Conservation (phyloP, 2,888 invertebrate genomes). For the Capitulum mitella region DNA sequence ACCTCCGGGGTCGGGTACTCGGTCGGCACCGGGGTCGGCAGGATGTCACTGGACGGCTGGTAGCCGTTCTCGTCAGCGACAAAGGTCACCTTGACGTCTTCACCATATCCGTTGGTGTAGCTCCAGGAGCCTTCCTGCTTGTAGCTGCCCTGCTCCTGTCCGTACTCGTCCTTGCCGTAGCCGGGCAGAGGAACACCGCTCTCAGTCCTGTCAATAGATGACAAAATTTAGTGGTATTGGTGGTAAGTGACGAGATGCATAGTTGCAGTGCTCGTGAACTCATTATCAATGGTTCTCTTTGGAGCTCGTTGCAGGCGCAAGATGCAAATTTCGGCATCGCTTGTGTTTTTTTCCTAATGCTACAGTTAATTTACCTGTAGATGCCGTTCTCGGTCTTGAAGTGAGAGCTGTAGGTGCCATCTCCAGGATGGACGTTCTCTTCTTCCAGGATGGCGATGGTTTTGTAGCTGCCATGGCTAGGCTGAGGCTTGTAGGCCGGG, state of each 20-base stretch:
- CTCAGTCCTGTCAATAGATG: too few species aligned
- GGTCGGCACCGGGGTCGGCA: background rate
- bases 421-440: background rate
- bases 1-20: conserved; percentile 3
- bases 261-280: too few species aligned
- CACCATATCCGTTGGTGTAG: background rate
- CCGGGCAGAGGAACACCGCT: too few species aligned
- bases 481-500: background rate
- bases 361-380: background rate
- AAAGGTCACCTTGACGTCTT: background rate
- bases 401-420: background rate
- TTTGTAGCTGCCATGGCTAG: background rate
- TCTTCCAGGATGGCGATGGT: background rate
- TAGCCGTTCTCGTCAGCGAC: conserved; percentile 9
- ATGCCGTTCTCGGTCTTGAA: background rate
- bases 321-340: too few species aligned
- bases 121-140: conserved; percentile 1
- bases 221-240: too few species aligned
- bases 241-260: too few species aligned
- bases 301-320: background rate
- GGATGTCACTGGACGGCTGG: background rate
- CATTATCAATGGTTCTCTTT: background rate
- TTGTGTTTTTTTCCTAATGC: too few species aligned
- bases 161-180: too few species aligned
- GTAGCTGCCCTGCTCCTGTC: background rate